Evolutionary conservation across 92 coral and sea anemone genomes (phyloP), one percentile per base, ranked within the genome.

Genomic region (Palythoa heliodiscus): DNA sequence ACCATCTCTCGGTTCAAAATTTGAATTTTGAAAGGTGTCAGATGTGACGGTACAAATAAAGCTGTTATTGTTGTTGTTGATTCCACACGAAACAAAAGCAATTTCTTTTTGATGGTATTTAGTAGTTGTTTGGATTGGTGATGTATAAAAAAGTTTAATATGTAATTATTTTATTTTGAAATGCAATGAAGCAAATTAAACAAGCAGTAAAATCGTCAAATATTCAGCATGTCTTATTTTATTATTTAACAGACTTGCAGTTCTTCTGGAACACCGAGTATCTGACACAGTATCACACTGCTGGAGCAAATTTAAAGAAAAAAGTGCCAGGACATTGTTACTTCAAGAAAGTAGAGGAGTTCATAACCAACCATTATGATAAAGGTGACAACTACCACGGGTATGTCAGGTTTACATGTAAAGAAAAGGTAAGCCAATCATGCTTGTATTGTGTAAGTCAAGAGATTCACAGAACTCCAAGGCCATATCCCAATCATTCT

Each of bases 371-470:
- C 54, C 76, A 71, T 25, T 71, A 38, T 71, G 76, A 37, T 13
- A 24, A 71, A 71, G 76, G 76, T 11, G 76, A 71, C 17, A 71
- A 71, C 76, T 71, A n/a, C 52, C 76, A 23, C 23, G 54, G 39
- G 76, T 71, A 38, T 37, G 76, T 38, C 39, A 71, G 12, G 76
- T 71, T 71, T 5, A 3, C 76, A 22, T 70, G 48, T 47, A 0
- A 71, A 71, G 76, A 71, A 71, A 71, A 71, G 76, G 76, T 71
- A 71, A 24, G 76, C 20, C 72, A 68, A 66, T n/a, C 35, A 1
- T n/a, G 70, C 70, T n/a, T 37, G 11, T 66, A n/a, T n/a, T 66
- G 70, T 29, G 11, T 66, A n/a, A 37, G 29, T 66, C 29, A 37
- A 68, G 72, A 24, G 0, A 1, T 68, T 1, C 29, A 13, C 72